A percentile compares a stretch with the other conserved stretches of the same genome.
Conservation (phyloP, 2,797 vertebrate genomes). For the Mormyrus hasselquistii region DNA sequence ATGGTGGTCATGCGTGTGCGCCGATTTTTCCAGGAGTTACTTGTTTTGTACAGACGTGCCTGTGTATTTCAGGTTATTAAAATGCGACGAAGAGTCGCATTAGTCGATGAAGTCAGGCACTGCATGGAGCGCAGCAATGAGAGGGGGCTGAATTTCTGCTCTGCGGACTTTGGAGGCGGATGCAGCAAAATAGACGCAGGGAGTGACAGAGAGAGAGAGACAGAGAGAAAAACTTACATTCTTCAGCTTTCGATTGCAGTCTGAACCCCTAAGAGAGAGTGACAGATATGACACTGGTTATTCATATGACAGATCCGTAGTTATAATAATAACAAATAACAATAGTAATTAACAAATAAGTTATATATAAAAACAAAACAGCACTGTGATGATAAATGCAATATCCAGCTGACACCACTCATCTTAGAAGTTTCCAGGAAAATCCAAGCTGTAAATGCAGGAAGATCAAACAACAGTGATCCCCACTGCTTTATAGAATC, state of each 20-base stretch:
- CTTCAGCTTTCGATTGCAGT: constrained; percentile 86
- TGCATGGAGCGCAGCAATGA: neutral
- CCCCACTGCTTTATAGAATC: neutral
- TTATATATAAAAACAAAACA: neutral
- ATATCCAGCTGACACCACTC: neutral
- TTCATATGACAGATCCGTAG: neutral
- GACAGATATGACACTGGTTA: neutral
- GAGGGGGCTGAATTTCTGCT: neutral
- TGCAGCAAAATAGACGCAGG: neutral
- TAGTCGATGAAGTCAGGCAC: neutral
- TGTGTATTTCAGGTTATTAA: neutral
- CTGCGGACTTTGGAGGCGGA: neutral
- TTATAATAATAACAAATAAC: neutral
- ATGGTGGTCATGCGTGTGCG: neutral
- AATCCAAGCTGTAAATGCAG: neutral
- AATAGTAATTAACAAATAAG: neutral
- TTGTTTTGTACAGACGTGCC: neutral
- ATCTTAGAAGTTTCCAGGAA: neutral
- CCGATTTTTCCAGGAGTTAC: neutral
- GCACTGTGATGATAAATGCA: neutral
- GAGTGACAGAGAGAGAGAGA: neutral
- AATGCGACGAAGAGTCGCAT: neutral
- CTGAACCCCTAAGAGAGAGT: constrained; percentile 63
- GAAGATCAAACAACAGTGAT: neutral
- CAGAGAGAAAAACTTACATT: constrained; percentile 74